Conservation (phyloP, 2,888 invertebrate genomes). For the Drosophila anomelani region DNA sequence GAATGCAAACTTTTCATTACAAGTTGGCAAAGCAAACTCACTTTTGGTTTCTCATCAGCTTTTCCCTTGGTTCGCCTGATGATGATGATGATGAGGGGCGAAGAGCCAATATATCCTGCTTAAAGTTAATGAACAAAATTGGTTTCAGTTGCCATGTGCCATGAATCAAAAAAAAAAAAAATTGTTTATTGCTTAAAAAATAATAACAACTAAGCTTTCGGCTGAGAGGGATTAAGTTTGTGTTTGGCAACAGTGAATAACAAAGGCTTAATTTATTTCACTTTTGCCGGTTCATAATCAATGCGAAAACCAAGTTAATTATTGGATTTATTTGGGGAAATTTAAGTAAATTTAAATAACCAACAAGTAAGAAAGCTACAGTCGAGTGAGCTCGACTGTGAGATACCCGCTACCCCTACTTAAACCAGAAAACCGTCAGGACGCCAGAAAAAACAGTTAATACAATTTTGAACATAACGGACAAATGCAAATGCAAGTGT, state of each 20-base stretch:
- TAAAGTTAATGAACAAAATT: background rate
- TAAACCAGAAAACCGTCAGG: too few relatives aligned
- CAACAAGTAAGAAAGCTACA: too few relatives aligned
- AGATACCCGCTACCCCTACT: too few relatives aligned
- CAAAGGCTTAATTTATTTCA: background rate
- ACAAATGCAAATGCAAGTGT: too few relatives aligned
- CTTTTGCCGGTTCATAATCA: background rate
- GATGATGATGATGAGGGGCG: too few relatives aligned
- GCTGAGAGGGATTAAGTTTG: background rate
- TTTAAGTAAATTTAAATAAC: background rate
- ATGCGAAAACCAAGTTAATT: background rate
- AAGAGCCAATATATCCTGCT: background rate
- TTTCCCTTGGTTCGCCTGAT: too few relatives aligned
- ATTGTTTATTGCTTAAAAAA: background rate
- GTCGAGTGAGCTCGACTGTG: too few relatives aligned
- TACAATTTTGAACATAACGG: too few relatives aligned
- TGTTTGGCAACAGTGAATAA: too few relatives aligned
- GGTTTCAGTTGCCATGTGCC: background rate
- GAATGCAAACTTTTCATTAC: conserved; percentile 36
- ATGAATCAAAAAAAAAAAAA: background rate
- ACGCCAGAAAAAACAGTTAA: too few relatives aligned
- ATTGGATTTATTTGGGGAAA: background rate
- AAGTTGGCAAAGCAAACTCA: conserved; percentile 28
- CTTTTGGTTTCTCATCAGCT: background rate
- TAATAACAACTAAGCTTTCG: background rate